These are phyloP conservation scores for Gallinago jamesoni DNA, from an alignment of 2,113 vertebrate genomes.

Conservation along the genomic window DNA sequence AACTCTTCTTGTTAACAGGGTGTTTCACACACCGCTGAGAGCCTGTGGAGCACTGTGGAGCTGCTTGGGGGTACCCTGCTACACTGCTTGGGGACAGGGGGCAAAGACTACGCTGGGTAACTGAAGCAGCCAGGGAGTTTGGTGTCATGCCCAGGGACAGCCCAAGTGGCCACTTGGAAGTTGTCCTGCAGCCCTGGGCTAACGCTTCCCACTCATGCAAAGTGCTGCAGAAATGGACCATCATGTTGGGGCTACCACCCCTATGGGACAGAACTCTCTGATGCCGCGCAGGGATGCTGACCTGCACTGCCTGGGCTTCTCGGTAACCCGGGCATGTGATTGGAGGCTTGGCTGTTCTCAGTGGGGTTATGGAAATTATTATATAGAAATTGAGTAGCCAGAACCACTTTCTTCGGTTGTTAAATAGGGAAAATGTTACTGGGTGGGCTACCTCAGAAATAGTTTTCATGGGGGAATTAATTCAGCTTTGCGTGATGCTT, in stretches of 20 bases:
- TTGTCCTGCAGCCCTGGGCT: neutral
- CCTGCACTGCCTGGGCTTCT: neutral
- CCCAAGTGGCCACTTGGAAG: neutral
- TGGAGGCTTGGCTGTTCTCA: neutral
- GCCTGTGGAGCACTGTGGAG: neutral
- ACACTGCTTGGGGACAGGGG: rapidly evolving
- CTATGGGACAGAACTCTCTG: neutral
- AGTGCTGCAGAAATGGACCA: neutral
- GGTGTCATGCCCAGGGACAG: neutral
- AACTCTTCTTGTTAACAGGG: neutral
- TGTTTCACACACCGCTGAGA: neutral
- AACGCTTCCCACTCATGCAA: neutral
- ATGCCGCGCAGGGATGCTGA: neutral
- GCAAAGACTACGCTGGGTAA: rapidly evolving
- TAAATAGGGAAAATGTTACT: neutral
- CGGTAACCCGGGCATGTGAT: neutral
- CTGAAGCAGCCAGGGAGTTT: neutral
- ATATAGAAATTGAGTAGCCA: neutral
- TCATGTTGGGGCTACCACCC: rapidly evolving
- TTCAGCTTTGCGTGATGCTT: neutral
- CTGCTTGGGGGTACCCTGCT: rapidly evolving
- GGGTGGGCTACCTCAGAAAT: neutral
- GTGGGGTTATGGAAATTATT: neutral
- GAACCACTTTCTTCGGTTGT: neutral
- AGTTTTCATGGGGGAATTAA: neutral